Conservation (phyloP, 2,888 invertebrate genomes). For the Acanthococcus lagerstroemiae region DNA sequence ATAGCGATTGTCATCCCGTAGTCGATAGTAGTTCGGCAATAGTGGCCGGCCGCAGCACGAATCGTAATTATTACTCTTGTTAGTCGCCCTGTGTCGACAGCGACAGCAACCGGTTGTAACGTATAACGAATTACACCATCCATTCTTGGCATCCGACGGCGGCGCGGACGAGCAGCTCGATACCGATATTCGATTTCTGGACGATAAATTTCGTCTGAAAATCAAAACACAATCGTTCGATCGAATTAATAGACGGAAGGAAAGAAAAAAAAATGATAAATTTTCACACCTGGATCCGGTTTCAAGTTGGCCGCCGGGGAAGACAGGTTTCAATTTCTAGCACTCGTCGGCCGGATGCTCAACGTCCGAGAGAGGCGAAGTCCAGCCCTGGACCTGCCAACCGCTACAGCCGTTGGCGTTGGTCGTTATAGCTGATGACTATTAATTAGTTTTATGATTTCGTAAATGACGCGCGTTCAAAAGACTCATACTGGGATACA, state of each 20-base stretch:
- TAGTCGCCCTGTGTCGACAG: background rate
- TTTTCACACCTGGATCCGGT: background rate
- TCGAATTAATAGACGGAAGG: background rate
- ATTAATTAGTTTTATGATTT: no score
- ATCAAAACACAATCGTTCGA: background rate
- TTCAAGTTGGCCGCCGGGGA: no score
- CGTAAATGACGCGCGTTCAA: no score
- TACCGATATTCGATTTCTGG: constrained; percentile 11
- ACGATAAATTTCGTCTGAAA: constrained; percentile 4
- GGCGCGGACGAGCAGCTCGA: constrained; percentile 1
- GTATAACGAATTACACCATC: background rate
- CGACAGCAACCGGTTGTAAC: background rate
- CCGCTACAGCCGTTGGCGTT: no score
- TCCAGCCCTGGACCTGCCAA: no score
- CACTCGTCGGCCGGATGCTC: no score
- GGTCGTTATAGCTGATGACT: no score
- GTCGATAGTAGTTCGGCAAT: background rate
- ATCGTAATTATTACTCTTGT: constrained; percentile 1
- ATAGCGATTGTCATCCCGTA: constrained; percentile 2
- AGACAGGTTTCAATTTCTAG: no score
- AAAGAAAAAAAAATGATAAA: background rate
- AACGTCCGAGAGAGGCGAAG: no score
- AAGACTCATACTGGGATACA: no score
- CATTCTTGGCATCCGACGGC: background rate
- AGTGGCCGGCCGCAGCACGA: background rate